A percentile compares a stretch with the other conserved stretches of the same genome.
Conservation (phyloP, 37 sponge, comb jelly and placozoan genomes). For the Dysidea cf. avara region DNA sequence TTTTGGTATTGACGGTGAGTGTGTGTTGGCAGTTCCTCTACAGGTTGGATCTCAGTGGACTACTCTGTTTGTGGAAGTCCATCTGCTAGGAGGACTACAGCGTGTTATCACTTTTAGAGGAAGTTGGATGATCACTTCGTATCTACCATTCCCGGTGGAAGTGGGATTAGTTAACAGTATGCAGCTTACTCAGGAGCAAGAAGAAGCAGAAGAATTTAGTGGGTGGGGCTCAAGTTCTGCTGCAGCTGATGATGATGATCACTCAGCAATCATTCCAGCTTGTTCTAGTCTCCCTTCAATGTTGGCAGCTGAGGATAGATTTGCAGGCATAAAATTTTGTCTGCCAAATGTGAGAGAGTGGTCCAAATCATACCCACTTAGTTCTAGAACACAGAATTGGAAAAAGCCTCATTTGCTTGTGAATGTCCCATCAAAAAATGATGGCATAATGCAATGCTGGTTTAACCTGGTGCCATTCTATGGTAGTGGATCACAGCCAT, state of each 20-base stretch:
- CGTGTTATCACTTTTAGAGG: conserved; percentile 57
- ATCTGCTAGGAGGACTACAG: conserved; percentile 53
- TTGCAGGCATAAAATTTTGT: conserved; percentile 12
- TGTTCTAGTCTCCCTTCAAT: conserved; percentile 46
- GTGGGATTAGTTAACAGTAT: not conserved
- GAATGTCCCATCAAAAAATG: conserved; percentile 18
- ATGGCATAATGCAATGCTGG: too few relatives aligned
- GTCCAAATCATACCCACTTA: conserved; percentile 53
- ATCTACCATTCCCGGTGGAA: conserved; percentile 46
- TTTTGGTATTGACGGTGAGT: conserved; percentile 34
- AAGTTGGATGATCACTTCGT: conserved; percentile 52
- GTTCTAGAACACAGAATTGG: conserved; percentile 36
- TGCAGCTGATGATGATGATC: too few relatives aligned
- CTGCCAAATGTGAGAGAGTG: conserved; percentile 1
- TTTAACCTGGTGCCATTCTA: too few relatives aligned
- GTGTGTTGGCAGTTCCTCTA: conserved; percentile 6
- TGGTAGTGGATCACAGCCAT: too few relatives aligned
- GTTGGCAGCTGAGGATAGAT: conserved; percentile 31
- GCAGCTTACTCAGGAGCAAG: too few relatives aligned
- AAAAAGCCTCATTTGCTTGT: conserved; percentile 57
- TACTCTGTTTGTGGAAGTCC: conserved; percentile 40
- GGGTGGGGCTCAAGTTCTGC: not conserved
- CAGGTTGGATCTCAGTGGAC: conserved; percentile 12
- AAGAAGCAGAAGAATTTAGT: not conserved
- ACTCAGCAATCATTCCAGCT: not conserved